Percentiles rank a stretch among this genome's conserved stretches.
These are phyloP conservation scores for Chrysolina oricalcia DNA, from an alignment of 2,888 invertebrate genomes.

Conservation along the genomic window DNA sequence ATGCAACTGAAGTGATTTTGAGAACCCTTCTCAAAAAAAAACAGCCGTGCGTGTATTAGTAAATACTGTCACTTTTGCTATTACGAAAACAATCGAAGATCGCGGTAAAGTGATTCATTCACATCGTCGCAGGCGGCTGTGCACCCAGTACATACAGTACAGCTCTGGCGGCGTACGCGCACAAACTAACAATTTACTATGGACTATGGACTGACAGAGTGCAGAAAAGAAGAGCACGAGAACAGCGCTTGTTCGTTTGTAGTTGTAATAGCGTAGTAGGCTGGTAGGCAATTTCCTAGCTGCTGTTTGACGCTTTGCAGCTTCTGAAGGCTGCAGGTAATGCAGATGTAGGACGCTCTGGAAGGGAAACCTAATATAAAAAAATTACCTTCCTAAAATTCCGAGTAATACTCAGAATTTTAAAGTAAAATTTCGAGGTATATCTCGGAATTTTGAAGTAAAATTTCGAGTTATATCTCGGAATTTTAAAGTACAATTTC, in stretches of 20 bases:
- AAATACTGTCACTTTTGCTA: slow-evolving; percentile 11
- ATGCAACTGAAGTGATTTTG: background rate
- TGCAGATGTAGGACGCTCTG: background rate
- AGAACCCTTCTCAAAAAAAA: background rate
- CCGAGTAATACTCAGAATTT: too few species aligned
- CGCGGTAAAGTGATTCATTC: slow-evolving; percentile 16
- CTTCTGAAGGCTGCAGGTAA: background rate
- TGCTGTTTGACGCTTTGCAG: background rate
- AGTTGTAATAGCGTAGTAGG: too few species aligned
- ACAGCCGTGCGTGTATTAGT: background rate
- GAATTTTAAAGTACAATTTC: too few species aligned
- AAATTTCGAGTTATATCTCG: too few species aligned
- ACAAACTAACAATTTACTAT: slow-evolving; percentile 40
- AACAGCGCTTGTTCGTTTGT: slow-evolving; percentile 8
- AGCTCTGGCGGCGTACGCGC: slow-evolving; percentile 39
- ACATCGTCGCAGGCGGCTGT: slow-evolving; percentile 18
- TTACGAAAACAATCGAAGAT: slow-evolving; percentile 26
- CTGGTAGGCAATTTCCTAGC: background rate
- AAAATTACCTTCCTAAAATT: too few species aligned
- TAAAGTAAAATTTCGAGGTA: too few species aligned
- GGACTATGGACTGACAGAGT: slow-evolving; percentile 20
- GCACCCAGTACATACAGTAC: slow-evolving; percentile 15
- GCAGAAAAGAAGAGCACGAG: slow-evolving; percentile 27
- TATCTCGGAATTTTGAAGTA: too few species aligned
- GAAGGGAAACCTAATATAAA: background rate